Conservation (phyloP, 2,113 vertebrate species). For the Limanda limanda region DNA sequence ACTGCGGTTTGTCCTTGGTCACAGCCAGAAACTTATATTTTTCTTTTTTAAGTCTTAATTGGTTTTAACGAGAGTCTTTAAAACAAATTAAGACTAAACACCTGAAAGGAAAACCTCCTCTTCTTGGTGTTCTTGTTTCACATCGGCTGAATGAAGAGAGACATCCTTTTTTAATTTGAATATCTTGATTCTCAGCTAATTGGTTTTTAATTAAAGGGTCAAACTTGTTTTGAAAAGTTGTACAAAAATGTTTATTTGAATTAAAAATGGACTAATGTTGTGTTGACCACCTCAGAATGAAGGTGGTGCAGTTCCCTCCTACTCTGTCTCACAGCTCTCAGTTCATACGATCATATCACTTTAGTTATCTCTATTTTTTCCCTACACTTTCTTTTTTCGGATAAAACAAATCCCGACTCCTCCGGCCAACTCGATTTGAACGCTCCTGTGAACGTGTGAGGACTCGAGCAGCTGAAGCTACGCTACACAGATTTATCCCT, state of each 20-base stretch:
- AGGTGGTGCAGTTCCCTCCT: neutral
- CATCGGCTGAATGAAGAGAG: too few relatives aligned
- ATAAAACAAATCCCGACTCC: neutral
- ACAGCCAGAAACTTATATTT: neutral
- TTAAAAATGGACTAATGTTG: neutral
- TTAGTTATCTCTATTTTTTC: neutral
- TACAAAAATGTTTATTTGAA: too few relatives aligned
- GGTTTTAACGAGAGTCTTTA: constrained; percentile 14
- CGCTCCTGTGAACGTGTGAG: constrained; percentile 19
- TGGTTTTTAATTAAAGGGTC: too few relatives aligned
- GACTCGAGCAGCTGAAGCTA: constrained; percentile 49
- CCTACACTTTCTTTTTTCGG: neutral
- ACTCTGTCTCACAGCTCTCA: neutral
- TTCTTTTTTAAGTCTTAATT: constrained; percentile 25
- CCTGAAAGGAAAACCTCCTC: neutral
- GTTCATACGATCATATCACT: neutral
- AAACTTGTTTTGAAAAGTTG: too few relatives aligned
- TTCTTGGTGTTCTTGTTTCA: too few relatives aligned
- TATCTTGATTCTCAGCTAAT: too few relatives aligned
- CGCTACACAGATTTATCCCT: constrained; percentile 33
- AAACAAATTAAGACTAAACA: neutral
- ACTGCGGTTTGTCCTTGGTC: constrained; percentile 30
- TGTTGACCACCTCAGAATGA: too few relatives aligned
- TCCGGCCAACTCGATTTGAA: constrained; percentile 6
- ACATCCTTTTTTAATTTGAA: too few relatives aligned